Conservation (phyloP, 2,888 invertebrate species). For the Oscheius sp. region DNA sequence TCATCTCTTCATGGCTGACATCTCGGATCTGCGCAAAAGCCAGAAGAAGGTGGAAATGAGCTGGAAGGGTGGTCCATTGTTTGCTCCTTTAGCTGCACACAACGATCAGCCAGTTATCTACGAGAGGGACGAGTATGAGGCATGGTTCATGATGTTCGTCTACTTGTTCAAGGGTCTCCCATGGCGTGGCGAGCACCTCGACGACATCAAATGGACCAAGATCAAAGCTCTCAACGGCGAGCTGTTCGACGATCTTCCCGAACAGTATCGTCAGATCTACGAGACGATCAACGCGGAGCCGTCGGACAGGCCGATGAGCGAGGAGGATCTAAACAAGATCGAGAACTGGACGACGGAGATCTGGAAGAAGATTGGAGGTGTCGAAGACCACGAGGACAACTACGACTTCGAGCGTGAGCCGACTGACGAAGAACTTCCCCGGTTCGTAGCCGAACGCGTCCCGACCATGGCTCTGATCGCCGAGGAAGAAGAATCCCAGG, state of each 20-base stretch:
- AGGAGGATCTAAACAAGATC: conserved; percentile 40
- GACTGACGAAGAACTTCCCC: conserved; percentile 59
- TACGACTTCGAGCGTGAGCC: conserved; percentile 67
- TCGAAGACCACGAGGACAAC: conserved; percentile 59
- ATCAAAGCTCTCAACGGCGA: conserved; percentile 18
- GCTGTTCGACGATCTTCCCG: conserved; percentile 39
- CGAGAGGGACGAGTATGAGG: conserved; percentile 59
- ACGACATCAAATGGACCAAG: conserved; percentile 42
- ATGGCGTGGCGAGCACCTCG: conserved; percentile 48
- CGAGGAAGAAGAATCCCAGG: conserved; percentile 74
- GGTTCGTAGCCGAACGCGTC: conserved; percentile 26
- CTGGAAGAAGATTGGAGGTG: conserved; percentile 46
- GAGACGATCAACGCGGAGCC: conserved; percentile 35
- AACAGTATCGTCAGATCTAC: conserved; percentile 43
- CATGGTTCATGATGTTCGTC: conserved; percentile 58
- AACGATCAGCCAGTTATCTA: not conserved
- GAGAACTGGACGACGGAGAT: conserved; percentile 35
- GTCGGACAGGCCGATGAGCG: conserved; percentile 10
- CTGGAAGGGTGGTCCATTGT: conserved; percentile 49
- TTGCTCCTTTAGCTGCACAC: conserved; percentile 54
- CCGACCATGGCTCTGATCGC: not conserved
- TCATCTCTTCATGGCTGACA: conserved; percentile 65
- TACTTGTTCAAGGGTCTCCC: conserved; percentile 56
- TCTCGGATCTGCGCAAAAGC: conserved; percentile 43
- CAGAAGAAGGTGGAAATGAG: conserved; percentile 34